These are phyloP conservation scores for Phortica okadai DNA, from an alignment of 2,888 invertebrate genomes.

Conservation along the genomic window DNA sequence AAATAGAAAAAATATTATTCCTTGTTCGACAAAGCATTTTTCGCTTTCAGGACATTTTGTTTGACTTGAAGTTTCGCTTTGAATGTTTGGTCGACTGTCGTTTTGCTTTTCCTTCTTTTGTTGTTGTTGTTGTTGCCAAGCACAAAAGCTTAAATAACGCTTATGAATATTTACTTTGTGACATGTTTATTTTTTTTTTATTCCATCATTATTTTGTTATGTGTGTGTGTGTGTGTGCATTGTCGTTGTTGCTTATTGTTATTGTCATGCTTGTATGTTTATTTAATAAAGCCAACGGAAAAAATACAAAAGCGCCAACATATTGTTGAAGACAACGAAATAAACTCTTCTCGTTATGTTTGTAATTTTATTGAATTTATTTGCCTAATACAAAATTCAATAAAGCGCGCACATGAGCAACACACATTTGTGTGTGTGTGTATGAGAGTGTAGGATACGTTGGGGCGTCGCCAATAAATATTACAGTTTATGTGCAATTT, in stretches of 20 bases:
- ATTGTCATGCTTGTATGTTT: slow-evolving; percentile 21
- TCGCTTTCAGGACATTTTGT: not conserved
- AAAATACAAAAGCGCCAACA: not conserved
- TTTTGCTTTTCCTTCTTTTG: not conserved
- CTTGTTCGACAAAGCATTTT: slow-evolving; percentile 4
- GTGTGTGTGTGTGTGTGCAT: not conserved
- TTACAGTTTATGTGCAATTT: slow-evolving; percentile 27
- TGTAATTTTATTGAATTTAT: slow-evolving; percentile 65
- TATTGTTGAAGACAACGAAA: slow-evolving; percentile 20
- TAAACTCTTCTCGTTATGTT: slow-evolving; percentile 56
- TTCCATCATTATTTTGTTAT: not conserved
- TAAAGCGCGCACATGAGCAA: slow-evolving; percentile 44
- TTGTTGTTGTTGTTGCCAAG: not conserved
- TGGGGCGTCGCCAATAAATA: slow-evolving; percentile 23
- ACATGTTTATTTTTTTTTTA: not conserved
- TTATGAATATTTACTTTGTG: slow-evolving; percentile 25
- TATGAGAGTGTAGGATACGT: not conserved
- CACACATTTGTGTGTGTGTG: not conserved
- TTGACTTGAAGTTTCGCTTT: slow-evolving; percentile 10
- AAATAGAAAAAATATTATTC: not conserved
- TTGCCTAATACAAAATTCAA: slow-evolving; percentile 71
- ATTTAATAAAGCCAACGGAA: slow-evolving; percentile 19
- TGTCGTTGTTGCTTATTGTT: slow-evolving; percentile 8
- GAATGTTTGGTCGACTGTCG: not conserved
- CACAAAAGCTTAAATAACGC: slow-evolving; percentile 15